Percentiles rank a stretch among this genome's conserved stretches.
Evolutionary conservation across 37 sponge, comb jelly and placozoan genomes (phyloP).

Genomic region (Diacarnus erythraeanus): DNA sequence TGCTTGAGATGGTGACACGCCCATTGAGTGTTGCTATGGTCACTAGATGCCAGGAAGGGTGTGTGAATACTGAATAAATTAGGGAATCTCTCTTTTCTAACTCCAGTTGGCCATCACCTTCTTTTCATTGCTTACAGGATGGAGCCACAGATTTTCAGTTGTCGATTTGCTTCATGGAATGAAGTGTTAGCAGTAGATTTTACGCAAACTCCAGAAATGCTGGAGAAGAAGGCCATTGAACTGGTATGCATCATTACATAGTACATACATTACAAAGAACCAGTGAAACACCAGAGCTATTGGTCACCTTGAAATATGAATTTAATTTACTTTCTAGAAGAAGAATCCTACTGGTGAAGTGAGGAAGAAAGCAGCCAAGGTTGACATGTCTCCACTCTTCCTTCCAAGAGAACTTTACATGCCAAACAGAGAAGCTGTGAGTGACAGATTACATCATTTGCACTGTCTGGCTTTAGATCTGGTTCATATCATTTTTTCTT

Average conservation of each 20-base stretch:
- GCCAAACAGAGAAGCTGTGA: constrained; percentile 78
- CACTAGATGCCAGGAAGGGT: constrained; percentile 82
- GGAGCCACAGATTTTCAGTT: constrained; percentile 69
- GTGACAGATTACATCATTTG: too few relatives aligned
- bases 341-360: constrained; percentile 27
- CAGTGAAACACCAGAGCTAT: too few relatives aligned
- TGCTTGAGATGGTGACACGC: constrained; percentile 67
- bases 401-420: constrained; percentile 64
- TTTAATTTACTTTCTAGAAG: background rate
- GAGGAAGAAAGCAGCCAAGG: constrained; percentile 70
- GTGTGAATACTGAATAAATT: background rate
- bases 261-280: too few relatives aligned
- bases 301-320: too few relatives aligned
- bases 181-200: constrained; percentile 83
- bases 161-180: constrained; percentile 86
- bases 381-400: constrained; percentile 87
- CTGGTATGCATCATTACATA: background rate
- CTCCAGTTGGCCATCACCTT: background rate
- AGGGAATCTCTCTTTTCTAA: background rate
- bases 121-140: constrained; percentile 27
- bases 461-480: background rate
- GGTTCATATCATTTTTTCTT: background rate
- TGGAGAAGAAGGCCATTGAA: constrained; percentile 38
- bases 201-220: constrained; percentile 56
- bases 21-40: constrained; percentile 68